These are phyloP conservation scores for Dolichomitus sp. DNA, from an alignment of 2,888 invertebrate species.

Conservation along the genomic window DNA sequence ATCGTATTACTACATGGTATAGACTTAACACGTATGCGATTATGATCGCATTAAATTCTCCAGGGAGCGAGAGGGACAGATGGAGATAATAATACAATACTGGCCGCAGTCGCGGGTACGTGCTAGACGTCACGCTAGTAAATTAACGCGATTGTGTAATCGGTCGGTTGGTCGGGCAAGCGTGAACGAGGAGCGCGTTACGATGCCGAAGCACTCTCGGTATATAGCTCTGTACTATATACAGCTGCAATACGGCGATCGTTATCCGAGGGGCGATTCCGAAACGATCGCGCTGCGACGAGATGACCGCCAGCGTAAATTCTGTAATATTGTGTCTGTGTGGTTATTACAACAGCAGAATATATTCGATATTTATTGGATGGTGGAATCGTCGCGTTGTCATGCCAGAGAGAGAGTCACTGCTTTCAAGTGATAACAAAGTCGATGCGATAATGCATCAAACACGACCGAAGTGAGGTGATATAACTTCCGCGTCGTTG, in stretches of 20 bases:
- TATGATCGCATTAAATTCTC: slow-evolving; percentile 36
- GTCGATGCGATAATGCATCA: slow-evolving; percentile 28
- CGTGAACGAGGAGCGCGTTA: slow-evolving; percentile 43
- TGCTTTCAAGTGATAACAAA: slow-evolving; percentile 5
- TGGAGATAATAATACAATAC: slow-evolving; percentile 37
- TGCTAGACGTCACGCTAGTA: slow-evolving; percentile 60
- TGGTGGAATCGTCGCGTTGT: neutral
- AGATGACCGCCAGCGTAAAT: slow-evolving; percentile 1
- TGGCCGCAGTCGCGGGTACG: slow-evolving; percentile 41
- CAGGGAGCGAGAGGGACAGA: slow-evolving; percentile 14
- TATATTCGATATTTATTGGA: slow-evolving; percentile 4
- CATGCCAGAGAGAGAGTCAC: slow-evolving; percentile 8
- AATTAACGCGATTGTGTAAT: slow-evolving; percentile 60
- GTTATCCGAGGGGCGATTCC: slow-evolving; percentile 4
- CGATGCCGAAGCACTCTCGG: slow-evolving; percentile 18
- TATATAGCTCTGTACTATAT: neutral
- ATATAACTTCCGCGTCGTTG: slow-evolving; percentile 28
- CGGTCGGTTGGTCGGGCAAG: slow-evolving; percentile 41
- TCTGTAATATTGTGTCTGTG: neutral
- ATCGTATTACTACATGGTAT: neutral
- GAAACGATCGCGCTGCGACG: slow-evolving; percentile 9
- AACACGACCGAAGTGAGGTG: slow-evolving; percentile 5
- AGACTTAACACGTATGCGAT: slow-evolving; percentile 3
- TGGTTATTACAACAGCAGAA: neutral
- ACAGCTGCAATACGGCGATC: neutral